These are phyloP conservation scores for Zaprionus nigranus DNA, from an alignment of 1,140 invertebrate genomes.

Conservation along the genomic window DNA sequence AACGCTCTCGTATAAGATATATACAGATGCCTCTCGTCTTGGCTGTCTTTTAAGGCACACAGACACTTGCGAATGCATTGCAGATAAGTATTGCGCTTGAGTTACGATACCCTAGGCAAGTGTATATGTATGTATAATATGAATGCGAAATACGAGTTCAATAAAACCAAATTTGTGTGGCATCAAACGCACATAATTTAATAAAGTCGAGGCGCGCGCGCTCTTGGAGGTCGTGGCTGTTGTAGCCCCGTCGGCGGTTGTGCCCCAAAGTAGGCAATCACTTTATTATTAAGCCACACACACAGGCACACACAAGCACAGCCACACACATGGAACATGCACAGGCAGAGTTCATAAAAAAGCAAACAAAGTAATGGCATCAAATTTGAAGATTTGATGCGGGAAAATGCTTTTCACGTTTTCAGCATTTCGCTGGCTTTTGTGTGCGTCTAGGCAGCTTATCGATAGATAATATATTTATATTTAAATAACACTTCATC, in stretches of 20 bases:
- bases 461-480: slow-evolving; percentile 82
- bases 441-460: slow-evolving; percentile 52
- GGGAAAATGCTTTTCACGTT: slow-evolving; percentile 69
- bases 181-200: slow-evolving; percentile 59
- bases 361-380: slow-evolving; percentile 62
- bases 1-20: no score
- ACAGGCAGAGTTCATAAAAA: slow-evolving; percentile 52
- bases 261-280: slow-evolving; percentile 54
- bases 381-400: slow-evolving; percentile 78
- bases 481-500: slow-evolving; percentile 82
- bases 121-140: slow-evolving; percentile 16
- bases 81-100: slow-evolving; percentile 11
- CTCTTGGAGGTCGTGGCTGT: slow-evolving; percentile 7
- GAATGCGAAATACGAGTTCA: slow-evolving; percentile 27
- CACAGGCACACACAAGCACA: slow-evolving; percentile 1
- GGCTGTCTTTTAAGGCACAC: neutral
- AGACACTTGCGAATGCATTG: neutral
- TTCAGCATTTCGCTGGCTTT: slow-evolving; percentile 30
- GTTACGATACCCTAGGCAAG: slow-evolving; percentile 20
- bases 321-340: slow-evolving; percentile 2
- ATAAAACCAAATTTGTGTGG: slow-evolving; percentile 51
- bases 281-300: slow-evolving; percentile 53
- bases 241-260: slow-evolving; percentile 15
- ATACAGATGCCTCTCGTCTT: neutral
- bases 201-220: slow-evolving; percentile 36